Percentiles rank a stretch among this genome's conserved stretches.
phyloP scores from a whole-genome alignment of 2,797 vertebrate genomes.

The Sus cebifrons region DNA sequence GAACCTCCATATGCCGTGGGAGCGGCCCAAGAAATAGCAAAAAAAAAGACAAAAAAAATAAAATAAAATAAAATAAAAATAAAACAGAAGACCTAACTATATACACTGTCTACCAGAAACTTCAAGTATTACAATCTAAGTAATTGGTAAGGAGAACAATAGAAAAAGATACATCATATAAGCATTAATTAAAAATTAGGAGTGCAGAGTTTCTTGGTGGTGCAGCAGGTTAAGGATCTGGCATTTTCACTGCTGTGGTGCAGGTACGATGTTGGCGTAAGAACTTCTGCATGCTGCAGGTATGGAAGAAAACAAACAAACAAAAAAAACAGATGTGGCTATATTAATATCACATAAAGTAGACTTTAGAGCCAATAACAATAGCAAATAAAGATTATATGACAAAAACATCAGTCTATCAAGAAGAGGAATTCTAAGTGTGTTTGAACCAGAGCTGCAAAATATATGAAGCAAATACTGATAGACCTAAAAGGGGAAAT shows the following conservation, averaged over 20 bases:
- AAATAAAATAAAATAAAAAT: too few relatives aligned
- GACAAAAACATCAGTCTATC: not conserved
- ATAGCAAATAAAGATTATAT: not conserved
- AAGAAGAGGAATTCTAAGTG: not conserved
- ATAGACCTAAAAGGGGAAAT: not conserved
- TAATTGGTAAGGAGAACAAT: not conserved
- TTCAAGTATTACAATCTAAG: not conserved
- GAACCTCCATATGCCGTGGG: too few relatives aligned
- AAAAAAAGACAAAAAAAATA: too few relatives aligned
- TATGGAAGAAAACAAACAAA: too few relatives aligned
- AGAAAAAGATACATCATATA: not conserved
- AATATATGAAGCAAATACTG: constrained; percentile 1
- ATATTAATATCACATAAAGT: not conserved
- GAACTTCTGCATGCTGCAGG: too few relatives aligned
- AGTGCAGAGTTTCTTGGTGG: not conserved
- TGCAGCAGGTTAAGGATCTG: too few relatives aligned
- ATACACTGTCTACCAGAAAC: not conserved
- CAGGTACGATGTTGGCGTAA: too few relatives aligned
- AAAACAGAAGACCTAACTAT: not conserved
- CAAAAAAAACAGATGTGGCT: not conserved
- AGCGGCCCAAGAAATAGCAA: too few relatives aligned
- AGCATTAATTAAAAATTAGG: constrained; percentile 1
- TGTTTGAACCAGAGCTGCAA: not conserved
- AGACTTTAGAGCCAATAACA: constrained; percentile 37
- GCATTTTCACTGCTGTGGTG: too few relatives aligned